Base-by-base conservation (phyloP, 2,888 invertebrate species). In the Stratiomys singularior region DNA sequence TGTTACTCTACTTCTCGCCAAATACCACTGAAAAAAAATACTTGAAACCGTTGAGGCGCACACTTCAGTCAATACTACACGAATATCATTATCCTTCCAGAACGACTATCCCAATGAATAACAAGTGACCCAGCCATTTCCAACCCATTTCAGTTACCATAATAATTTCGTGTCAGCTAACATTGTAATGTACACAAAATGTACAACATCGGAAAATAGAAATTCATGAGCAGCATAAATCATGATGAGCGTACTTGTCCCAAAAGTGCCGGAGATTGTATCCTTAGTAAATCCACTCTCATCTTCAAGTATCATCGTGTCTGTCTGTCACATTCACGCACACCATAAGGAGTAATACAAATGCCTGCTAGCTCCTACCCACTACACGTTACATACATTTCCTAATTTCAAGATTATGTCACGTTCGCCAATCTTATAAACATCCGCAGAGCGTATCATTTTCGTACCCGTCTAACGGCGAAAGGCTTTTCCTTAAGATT, bases 391-490 rank as follows among this genome's bases (percentile, higher is more conserved):
- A 72, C 71, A 74, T 52, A n/a, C 58, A 58, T 30, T 47, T 15
- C 37, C 58, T 28, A 30, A 58, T 74, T 74, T 60, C 44, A 30
- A 56, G 74, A 74, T 58, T 30, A 74, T 74, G 60, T 74, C 74
- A 74, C 74, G 74, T 74, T 25, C 74, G 58, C 37, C 58, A 72
- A 60, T 58, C 74, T 74, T 37, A 58, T 74, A 60, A 74, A 30
- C 58, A 58, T 74, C 74, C 74, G 60, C 13, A 3, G 37, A 74
- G 74, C 74, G 74, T 74, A 74, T 74, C 74, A 58, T 58, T 74
- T 58, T 15, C 23, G 58, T 7, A 21, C 23, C 37, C 3, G 37
- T 37, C 37, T 3, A 37, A 52, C 27, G 9, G 5, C 52, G 52
- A 52, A 52, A 18, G 52, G 18, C 52, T 18, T 52, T 18, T 52